phyloP scores from a whole-genome alignment of 2,888 invertebrate species.

The Hoplodrina blanda region DNA sequence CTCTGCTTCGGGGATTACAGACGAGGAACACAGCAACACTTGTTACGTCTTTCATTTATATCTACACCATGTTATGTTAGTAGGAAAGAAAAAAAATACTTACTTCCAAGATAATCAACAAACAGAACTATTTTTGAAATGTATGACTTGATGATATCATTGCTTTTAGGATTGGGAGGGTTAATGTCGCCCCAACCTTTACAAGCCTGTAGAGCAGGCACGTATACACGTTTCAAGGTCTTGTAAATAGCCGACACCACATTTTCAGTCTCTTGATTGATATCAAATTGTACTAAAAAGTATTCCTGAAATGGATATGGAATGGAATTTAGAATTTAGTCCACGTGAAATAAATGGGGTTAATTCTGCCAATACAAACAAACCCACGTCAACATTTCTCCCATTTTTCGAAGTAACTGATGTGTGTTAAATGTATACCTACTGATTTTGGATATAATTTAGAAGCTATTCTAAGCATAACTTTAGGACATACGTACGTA shows the following conservation, averaged over 20 bases:
- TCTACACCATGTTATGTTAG: too few relatives aligned
- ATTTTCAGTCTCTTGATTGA: conserved; percentile 82
- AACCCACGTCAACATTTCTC: too few relatives aligned
- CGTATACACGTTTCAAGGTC: conserved; percentile 76
- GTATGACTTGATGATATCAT: conserved; percentile 80
- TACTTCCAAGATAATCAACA: conserved; percentile 85
- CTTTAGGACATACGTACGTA: too few relatives aligned
- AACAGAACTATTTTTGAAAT: conserved; percentile 85
- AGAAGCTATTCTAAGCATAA: too few relatives aligned
- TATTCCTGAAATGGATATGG: conserved; percentile 77
- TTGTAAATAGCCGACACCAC: conserved; percentile 85
- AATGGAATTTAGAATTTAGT: neutral
- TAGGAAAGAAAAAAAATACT: conserved; percentile 57
- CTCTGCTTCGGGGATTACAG: too few relatives aligned
- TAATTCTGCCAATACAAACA: too few relatives aligned
- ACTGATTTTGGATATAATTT: too few relatives aligned
- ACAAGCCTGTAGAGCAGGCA: conserved; percentile 79
- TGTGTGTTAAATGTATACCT: too few relatives aligned
- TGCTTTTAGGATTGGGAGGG: conserved; percentile 85
- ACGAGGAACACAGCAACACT: too few relatives aligned
- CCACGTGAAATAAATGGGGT: too few relatives aligned
- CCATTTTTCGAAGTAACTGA: too few relatives aligned
- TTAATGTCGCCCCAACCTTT: conserved; percentile 86
- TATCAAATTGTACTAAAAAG: conserved; percentile 77
- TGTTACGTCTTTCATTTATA: too few relatives aligned